Conservation (phyloP, 2,888 invertebrate genomes). For the Meta bourneti region DNA sequence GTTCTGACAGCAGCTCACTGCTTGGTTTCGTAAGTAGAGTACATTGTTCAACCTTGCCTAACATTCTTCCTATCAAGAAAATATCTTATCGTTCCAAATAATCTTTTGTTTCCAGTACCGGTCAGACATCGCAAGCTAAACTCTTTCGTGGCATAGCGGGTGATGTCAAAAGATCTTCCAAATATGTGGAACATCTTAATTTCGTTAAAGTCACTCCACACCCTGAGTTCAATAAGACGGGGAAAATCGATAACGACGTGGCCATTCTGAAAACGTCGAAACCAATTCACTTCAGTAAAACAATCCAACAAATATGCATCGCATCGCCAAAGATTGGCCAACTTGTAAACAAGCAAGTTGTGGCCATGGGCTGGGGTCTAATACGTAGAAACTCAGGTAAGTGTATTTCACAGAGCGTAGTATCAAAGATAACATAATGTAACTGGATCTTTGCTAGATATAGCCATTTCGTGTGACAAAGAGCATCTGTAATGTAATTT, state of each 20-base stretch:
- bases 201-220: conserved; percentile 2
- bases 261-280: conserved; percentile 37
- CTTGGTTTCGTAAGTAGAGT: conserved; percentile 37
- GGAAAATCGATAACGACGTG: conserved; percentile 16
- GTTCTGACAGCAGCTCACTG: conserved; percentile 61
- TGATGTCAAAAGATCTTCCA: conserved; percentile 6
- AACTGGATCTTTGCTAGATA: background rate
- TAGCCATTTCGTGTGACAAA: background rate
- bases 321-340: background rate
- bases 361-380: conserved; percentile 50
- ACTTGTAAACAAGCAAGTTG: background rate
- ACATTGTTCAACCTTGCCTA: too few species aligned
- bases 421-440: too few species aligned
- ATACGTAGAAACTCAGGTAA: background rate
- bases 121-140: background rate
- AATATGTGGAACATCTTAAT: background rate
- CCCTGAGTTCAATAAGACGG: background rate
- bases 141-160: conserved; percentile 28
- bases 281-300: conserved; percentile 13
- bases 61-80: background rate
- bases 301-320: conserved; percentile 32
- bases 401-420: background rate
- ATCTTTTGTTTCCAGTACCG: background rate
- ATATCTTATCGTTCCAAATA: background rate
- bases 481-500: background rate